These are phyloP conservation scores for Sinohyriopsis cumingii DNA, from an alignment of 2,888 invertebrate species.

Conservation along the genomic window DNA sequence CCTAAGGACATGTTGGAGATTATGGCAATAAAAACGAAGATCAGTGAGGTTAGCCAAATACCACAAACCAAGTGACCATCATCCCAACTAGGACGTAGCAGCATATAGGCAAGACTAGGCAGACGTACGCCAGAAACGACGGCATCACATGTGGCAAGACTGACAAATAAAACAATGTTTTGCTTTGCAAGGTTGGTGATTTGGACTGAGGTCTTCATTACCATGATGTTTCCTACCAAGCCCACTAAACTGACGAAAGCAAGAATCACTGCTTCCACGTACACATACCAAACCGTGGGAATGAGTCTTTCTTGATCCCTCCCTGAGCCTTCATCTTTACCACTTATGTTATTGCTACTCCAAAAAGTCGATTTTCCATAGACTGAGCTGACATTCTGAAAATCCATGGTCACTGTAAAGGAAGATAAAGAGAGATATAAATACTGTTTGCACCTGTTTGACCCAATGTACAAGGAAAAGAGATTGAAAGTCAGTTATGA, in stretches of 20 bases:
- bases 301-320: too few species aligned
- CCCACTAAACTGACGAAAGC: background rate
- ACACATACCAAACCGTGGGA: background rate
- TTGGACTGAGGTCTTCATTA: slow-evolving; percentile 2
- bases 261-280: background rate
- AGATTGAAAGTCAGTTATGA: too few species aligned
- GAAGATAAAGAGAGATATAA: background rate
- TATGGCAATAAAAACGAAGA: background rate
- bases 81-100: background rate
- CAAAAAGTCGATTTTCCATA: too few species aligned
- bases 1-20: background rate
- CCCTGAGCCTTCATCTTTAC: too few species aligned
- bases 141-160: background rate
- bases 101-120: background rate
- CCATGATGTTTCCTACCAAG: background rate
- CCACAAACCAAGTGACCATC: background rate
- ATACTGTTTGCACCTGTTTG: background rate
- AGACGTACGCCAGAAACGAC: background rate
- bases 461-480: too few species aligned
- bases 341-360: too few species aligned
- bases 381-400: too few species aligned
- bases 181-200: slow-evolving; percentile 1
- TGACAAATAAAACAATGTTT: background rate
- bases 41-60: background rate
- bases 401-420: background rate